These are phyloP conservation scores for Apodemia mormo DNA, from an alignment of 2,888 invertebrate genomes.

Conservation along the genomic window DNA sequence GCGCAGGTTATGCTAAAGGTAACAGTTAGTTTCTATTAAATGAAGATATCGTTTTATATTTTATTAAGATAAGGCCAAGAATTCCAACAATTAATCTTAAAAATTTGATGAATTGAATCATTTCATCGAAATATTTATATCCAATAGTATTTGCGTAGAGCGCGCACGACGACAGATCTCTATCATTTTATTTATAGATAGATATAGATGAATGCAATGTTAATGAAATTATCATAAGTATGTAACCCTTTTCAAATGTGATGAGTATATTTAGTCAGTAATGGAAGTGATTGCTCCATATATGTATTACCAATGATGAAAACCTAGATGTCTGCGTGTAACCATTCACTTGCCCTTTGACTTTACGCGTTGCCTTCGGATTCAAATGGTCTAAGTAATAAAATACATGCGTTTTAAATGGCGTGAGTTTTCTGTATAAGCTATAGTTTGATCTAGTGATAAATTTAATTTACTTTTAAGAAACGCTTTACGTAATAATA, in stretches of 20 bases:
- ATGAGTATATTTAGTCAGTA: constrained; percentile 4
- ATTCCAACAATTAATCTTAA: too few species aligned
- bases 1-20: too few species aligned
- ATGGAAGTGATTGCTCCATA: constrained; percentile 12
- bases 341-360: constrained; percentile 73
- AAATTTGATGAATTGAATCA: too few species aligned
- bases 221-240: neutral
- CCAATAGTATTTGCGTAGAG: too few species aligned
- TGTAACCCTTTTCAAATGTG: neutral
- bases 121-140: too few species aligned
- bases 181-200: neutral
- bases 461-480: too few species aligned
- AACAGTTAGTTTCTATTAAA: too few species aligned
- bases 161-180: too few species aligned
- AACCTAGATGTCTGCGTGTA: constrained; percentile 31
- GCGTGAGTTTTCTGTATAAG: neutral
- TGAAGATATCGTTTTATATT: too few species aligned
- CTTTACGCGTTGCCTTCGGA: constrained; percentile 45
- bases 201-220: neutral
- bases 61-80: too few species aligned
- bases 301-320: constrained; percentile 19
- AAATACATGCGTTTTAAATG: neutral
- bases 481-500: too few species aligned
- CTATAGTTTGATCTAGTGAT: neutral
- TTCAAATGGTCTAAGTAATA: constrained; percentile 27